Conservation (phyloP, 2,113 vertebrate genomes). For the Taxidea taxus region DNA sequence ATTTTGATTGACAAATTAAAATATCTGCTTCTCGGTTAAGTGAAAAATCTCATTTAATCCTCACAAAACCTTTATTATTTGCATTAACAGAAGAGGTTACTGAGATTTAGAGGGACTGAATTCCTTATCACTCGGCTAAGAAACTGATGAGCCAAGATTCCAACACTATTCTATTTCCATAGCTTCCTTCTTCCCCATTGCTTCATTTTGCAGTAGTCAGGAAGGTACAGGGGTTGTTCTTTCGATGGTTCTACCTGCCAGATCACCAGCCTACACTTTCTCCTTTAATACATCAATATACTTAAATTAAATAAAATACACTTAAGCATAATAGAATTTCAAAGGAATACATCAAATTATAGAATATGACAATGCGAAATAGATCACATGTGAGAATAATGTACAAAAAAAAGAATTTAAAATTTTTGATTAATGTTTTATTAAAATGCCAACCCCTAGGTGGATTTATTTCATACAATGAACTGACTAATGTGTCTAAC, state of each 20-base stretch:
- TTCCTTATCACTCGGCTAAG: background rate
- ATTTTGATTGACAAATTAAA: background rate
- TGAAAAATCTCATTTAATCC: background rate
- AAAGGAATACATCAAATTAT: background rate
- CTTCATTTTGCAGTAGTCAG: background rate
- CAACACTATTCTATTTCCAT: background rate
- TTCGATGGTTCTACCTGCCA: background rate
- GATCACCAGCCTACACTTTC: background rate
- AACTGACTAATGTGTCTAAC: background rate
- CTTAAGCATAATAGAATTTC: background rate
- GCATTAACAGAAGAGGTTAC: background rate
- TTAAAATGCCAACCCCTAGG: background rate
- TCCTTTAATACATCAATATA: background rate
- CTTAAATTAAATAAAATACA: background rate
- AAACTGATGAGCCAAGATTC: background rate
- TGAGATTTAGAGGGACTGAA: background rate
- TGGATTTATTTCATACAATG: background rate
- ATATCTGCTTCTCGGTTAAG: background rate
- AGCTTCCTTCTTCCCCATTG: background rate
- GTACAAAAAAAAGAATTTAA: background rate
- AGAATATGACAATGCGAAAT: background rate
- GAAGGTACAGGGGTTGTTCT: accelerated
- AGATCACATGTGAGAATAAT: background rate
- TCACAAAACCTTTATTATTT: background rate
- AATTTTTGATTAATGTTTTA: background rate